These are phyloP conservation scores for Lepidurus arcticus DNA, from an alignment of 1,140 invertebrate species.

Conservation along the genomic window DNA sequence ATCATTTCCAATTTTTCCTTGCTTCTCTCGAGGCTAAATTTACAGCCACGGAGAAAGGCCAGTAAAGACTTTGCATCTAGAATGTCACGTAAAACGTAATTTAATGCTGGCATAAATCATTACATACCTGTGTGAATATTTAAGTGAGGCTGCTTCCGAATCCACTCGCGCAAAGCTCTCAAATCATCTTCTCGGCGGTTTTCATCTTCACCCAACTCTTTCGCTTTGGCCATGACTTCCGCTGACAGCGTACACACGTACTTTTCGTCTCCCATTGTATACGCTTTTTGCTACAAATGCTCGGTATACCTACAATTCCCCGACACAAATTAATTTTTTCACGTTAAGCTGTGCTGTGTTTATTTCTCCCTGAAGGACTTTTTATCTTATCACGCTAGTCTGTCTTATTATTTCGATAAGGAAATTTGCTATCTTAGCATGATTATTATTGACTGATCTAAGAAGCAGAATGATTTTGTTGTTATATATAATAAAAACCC, in stretches of 20 bases:
- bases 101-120: background rate
- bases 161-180: slow-evolving; percentile 60
- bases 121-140: slow-evolving; percentile 60
- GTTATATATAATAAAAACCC: too few species aligned
- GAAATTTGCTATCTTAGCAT: background rate
- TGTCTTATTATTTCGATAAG: background rate
- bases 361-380: background rate
- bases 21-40: slow-evolving; percentile 39
- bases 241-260: slow-evolving; percentile 36
- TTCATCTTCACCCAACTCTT: slow-evolving; percentile 70
- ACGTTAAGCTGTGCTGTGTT: background rate
- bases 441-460: background rate
- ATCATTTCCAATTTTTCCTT: slow-evolving; percentile 50
- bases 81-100: background rate
- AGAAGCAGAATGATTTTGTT: too few species aligned
- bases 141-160: slow-evolving; percentile 64
- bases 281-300: background rate
- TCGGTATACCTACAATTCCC: background rate
- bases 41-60: slow-evolving; percentile 5
- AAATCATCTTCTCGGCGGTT: slow-evolving; percentile 60
- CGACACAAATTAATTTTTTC: background rate
- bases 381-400: background rate
- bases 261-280: slow-evolving; percentile 9
- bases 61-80: background rate
- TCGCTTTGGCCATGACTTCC: slow-evolving; percentile 39